A percentile compares a stretch with the other conserved stretches of the same genome.
phyloP scores from a whole-genome alignment of 1,140 invertebrate species.

The Steinernema khuongi region DNA sequence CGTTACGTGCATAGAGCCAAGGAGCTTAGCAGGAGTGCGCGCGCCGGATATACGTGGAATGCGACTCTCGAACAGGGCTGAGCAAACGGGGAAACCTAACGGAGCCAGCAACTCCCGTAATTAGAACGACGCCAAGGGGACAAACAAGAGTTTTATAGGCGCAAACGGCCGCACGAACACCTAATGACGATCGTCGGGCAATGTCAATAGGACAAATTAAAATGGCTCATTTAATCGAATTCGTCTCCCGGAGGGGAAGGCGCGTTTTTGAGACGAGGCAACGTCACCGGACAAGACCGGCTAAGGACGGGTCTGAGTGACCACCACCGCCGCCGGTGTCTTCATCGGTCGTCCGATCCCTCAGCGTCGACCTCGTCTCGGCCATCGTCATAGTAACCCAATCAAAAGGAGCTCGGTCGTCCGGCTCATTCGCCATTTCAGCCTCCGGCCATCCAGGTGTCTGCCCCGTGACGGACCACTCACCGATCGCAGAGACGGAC shows the following conservation, averaged over 20 bases:
- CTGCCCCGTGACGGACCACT: not conserved
- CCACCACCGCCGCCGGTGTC: not conserved
- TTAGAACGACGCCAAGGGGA: too few species aligned
- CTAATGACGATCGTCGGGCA: too few species aligned
- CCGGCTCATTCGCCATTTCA: not conserved
- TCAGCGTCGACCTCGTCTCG: constrained; percentile 17
- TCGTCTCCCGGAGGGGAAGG: too few species aligned
- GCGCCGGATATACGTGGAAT: too few species aligned
- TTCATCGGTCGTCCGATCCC: constrained; percentile 11
- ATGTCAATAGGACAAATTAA: constrained; percentile 62
- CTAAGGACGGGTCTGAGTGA: not conserved
- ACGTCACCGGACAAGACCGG: not conserved
- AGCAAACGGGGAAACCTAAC: too few species aligned
- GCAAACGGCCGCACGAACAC: too few species aligned
- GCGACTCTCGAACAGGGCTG: too few species aligned
- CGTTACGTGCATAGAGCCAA: too few species aligned
- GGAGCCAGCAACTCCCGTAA: too few species aligned
- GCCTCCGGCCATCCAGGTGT: not conserved
- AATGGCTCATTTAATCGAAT: not conserved
- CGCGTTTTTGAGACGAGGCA: too few species aligned
- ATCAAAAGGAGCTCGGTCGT: not conserved
- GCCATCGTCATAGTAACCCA: constrained; percentile 15
- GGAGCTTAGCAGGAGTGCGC: too few species aligned
- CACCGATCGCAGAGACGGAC: constrained; percentile 5
- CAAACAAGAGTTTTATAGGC: too few species aligned